A percentile compares a stretch with the other conserved stretches of the same genome.
Evolutionary conservation across 2,797 vertebrate genomes (phyloP).

Genomic region (Spatula clypeata): DNA sequence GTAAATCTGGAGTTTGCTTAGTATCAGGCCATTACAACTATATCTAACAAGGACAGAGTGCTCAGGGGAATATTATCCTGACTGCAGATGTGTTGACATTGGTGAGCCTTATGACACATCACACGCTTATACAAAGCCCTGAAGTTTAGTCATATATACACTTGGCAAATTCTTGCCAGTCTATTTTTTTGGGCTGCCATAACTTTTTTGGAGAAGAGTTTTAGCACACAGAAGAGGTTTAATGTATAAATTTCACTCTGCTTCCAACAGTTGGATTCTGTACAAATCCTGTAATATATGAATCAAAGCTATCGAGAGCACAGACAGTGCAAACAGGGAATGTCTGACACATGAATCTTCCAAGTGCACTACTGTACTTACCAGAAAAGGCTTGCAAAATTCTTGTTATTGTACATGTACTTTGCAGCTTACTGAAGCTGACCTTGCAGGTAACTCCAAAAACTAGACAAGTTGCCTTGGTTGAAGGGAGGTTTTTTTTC

Average conservation of each 20-base stretch:
- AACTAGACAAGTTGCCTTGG: not conserved
- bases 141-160: not conserved
- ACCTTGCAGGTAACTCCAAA: not conserved
- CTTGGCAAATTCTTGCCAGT: not conserved
- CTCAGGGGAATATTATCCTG: not conserved
- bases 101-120: not conserved
- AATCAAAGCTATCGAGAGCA: not conserved
- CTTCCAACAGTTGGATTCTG: slow-evolving; percentile 1
- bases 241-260: not conserved
- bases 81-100: not conserved
- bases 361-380: not conserved
- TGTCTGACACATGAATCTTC: not conserved
- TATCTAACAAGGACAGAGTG: not conserved
- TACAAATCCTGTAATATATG: not conserved
- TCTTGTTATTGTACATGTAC: not conserved
- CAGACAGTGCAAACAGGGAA: not conserved
- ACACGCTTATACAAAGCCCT: not conserved
- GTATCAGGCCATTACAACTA: not conserved
- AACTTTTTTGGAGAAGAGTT: not conserved
- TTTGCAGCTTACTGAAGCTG: not conserved
- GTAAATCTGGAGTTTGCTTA: not conserved
- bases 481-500: not conserved
- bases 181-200: not conserved
- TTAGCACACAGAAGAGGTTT: not conserved
- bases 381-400: not conserved